Percentiles rank a stretch among this genome's conserved stretches.
phyloP scores from a whole-genome alignment of 2,113 vertebrate genomes.

The Cyanistes caeruleus region DNA sequence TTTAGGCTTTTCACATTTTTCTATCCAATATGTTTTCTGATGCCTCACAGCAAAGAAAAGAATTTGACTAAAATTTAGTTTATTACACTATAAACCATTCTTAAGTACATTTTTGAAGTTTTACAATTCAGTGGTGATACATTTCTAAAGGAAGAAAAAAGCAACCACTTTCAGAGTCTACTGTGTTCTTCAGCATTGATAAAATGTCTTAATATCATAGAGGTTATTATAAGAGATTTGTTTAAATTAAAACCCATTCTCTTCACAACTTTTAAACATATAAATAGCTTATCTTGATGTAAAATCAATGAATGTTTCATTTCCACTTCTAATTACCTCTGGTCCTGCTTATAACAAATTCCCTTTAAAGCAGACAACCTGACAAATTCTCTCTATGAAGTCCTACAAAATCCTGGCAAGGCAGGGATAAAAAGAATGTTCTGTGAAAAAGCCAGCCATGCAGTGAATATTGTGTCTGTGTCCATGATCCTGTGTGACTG shows the following conservation, averaged over 20 bases:
- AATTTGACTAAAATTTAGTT: background rate
- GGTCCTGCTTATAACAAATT: conserved; percentile 3
- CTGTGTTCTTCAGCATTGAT: conserved; percentile 11
- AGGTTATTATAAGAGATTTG: conserved; percentile 5
- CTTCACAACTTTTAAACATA: conserved; percentile 6
- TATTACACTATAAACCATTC: background rate
- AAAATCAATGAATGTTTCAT: conserved; percentile 60
- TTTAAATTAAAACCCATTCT: background rate
- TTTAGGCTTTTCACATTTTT: background rate
- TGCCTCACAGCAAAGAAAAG: background rate
- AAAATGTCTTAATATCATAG: background rate
- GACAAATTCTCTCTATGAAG: background rate
- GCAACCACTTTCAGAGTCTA: background rate
- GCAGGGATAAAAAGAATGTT: background rate
- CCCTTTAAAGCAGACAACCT: background rate
- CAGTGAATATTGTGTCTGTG: background rate
- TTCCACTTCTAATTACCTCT: conserved; percentile 47
- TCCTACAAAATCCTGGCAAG: background rate
- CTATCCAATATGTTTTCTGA: background rate
- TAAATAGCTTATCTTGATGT: background rate
- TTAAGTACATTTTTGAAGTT: background rate
- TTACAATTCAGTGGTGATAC: background rate
- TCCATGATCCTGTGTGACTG: background rate
- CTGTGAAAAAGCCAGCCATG: background rate
- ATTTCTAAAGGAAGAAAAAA: background rate